Base-by-base conservation (phyloP, 2,888 invertebrate genomes). In the Neoaliturus tenellus region DNA sequence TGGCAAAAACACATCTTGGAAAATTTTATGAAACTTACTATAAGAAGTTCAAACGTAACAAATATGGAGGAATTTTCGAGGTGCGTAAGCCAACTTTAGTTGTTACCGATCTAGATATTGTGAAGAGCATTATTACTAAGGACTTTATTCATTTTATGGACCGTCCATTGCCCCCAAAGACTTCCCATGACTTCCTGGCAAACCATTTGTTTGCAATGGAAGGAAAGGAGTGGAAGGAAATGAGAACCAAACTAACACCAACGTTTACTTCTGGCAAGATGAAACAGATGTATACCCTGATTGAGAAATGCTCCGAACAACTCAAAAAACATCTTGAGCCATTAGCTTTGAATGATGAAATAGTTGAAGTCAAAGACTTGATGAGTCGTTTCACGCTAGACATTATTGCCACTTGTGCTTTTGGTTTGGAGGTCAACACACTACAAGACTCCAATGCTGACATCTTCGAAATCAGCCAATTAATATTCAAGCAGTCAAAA, bases 251-350 rank as follows among this genome's bases (percentile, higher is more conserved):
- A 85, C 88, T 93, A 39, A 91, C 92, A 0, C 93, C 93, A 0
- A 91, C 92, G 0, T 92, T 93, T 87, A 92, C 93, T 0, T 90
- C 91, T 0, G 92, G 92, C 25, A 93, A 93, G 88, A 89, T 93
- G 82, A 93, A 91, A 87, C 89, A 88, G 58, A 92, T 93, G 92
- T 90, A 92, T 33, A 90, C 90, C 0, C 88, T 92, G 39, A 91
- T 92, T 88, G 86, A 89, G 51, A 90, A 91, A 69, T 91, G 90
- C 35, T 89, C 90, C 17, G 88, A 89, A 48, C 89, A 90, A 78
- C 89, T 91, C 48, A 86, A 88, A 48, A 86, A 87, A 25, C 87
- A 89, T 75, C 88, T 91, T 62, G 87, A 87, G 14, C 44, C 73
- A 0, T 33, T 82, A 31, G 80, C 62, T 51, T 12, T 44, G 20